phyloP scores from a whole-genome alignment of 2,888 invertebrate genomes.

The Folsomia manolachei region DNA sequence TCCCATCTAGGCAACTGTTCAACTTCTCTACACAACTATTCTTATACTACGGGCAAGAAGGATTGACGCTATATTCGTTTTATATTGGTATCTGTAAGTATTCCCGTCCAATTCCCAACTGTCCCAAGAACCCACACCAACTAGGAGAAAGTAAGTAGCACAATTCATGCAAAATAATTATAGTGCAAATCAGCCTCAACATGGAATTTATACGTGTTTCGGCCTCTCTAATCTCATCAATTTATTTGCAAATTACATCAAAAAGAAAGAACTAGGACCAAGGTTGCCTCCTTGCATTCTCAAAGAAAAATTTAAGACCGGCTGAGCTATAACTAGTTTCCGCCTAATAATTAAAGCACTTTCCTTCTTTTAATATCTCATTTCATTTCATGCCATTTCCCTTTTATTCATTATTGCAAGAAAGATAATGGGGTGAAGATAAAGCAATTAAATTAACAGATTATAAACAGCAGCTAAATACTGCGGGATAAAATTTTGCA shows the following conservation, averaged over 20 bases:
- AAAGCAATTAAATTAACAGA: not conserved
- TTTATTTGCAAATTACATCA: not conserved
- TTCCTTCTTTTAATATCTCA: not conserved
- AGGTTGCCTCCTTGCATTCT: not conserved
- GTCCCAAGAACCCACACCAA: too few relatives aligned
- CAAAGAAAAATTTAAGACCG: not conserved
- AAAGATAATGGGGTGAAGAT: not conserved
- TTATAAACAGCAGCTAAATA: too few relatives aligned
- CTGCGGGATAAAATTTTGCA: too few relatives aligned
- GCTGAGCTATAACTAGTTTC: too few relatives aligned
- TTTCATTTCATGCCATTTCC: not conserved
- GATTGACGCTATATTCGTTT: too few relatives aligned
- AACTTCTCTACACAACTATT: not conserved
- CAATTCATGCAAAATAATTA: not conserved
- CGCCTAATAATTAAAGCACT: slow-evolving; percentile 1
- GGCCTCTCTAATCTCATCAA: not conserved
- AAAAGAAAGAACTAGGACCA: too few relatives aligned
- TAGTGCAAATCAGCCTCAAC: not conserved
- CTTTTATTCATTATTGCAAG: not conserved
- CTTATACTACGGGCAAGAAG: too few relatives aligned
- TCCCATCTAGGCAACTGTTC: not conserved
- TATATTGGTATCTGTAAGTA: too few relatives aligned
- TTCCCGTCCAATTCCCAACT: too few relatives aligned
- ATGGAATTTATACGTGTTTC: not conserved
- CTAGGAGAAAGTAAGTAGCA: too few relatives aligned